Conservation (phyloP, 1,140 invertebrate genomes). For the Drosophila persimilis region DNA sequence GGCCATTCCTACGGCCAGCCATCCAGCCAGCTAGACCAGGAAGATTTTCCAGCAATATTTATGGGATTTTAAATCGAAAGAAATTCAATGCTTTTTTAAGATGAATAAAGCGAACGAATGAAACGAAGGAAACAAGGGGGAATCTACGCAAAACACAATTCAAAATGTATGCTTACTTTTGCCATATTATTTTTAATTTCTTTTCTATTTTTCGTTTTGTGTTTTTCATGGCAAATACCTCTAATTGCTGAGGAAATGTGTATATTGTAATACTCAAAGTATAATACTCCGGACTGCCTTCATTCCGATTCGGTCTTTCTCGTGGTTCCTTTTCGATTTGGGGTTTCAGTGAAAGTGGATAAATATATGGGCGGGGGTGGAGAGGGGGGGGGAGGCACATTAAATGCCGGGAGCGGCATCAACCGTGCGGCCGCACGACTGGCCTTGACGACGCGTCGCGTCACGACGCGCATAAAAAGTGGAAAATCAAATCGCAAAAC, state of each 20-base stretch:
- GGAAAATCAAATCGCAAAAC: constrained; percentile 66
- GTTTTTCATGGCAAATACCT: constrained; percentile 31
- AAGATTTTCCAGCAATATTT: constrained; percentile 58
- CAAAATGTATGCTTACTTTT: constrained; percentile 61
- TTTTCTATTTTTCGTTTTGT: constrained; percentile 1
- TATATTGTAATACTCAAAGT: too few species aligned
- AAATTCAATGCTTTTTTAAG: constrained; percentile 75
- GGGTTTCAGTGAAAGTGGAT: constrained; percentile 27
- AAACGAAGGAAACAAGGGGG: constrained; percentile 13
- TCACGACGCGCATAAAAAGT: constrained; percentile 66
- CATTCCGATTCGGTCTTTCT: too few species aligned
- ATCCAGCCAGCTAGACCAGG: constrained; percentile 18
- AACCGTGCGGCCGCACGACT: constrained; percentile 7
- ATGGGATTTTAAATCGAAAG: constrained; percentile 78
- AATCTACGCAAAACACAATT: constrained; percentile 41
- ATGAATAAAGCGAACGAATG: constrained; percentile 35
- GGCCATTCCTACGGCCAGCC: constrained; percentile 26
- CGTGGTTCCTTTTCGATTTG: constrained; percentile 22
- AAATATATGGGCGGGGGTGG: not conserved
- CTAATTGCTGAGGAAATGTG: constrained; percentile 33
- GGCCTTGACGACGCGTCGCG: constrained; percentile 58
- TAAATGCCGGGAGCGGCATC: constrained; percentile 23
- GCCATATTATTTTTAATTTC: constrained; percentile 19
- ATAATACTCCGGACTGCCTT: too few species aligned
- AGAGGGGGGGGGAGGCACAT: constrained; percentile 2